These are phyloP conservation scores for Dendrophyllia cribrosa DNA, from an alignment of 64 coral and sea anemone species.

Conservation along the genomic window DNA sequence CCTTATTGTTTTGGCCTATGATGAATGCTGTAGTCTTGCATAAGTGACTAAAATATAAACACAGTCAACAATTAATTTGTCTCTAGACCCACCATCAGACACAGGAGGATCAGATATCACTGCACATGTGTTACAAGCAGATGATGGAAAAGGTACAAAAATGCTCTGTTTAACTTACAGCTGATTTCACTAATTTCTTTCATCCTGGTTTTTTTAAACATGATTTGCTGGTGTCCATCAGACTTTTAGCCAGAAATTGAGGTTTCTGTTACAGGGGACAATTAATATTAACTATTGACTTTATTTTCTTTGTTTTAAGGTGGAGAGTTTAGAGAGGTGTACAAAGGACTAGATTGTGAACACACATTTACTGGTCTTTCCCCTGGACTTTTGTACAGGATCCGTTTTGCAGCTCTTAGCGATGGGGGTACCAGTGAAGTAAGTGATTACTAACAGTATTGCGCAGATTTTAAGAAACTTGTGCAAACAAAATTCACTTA, in stretches of 20 bases:
- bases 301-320: slow-evolving; percentile 27
- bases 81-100: slow-evolving; percentile 76
- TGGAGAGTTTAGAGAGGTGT: slow-evolving; percentile 82
- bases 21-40: too few species aligned
- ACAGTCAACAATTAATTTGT: background rate
- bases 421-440: slow-evolving; percentile 84
- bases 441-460: background rate
- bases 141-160: slow-evolving; percentile 85
- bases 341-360: slow-evolving; percentile 69
- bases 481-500: too few species aligned
- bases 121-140: slow-evolving; percentile 67
- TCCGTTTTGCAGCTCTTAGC: slow-evolving; percentile 77
- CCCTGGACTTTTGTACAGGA: slow-evolving; percentile 82
- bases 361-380: slow-evolving; percentile 65
- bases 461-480: too few species aligned
- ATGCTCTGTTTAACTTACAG: background rate
- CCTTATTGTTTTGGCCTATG: too few species aligned
- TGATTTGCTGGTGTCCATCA: too few species aligned
- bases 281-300: background rate
- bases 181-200: too few species aligned
- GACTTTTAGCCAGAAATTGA: too few species aligned
- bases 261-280: too few species aligned
- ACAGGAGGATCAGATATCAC: slow-evolving; percentile 81
- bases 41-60: too few species aligned
- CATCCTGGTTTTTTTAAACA: too few species aligned